phyloP scores from a whole-genome alignment of 2,888 invertebrate genomes.

The Dorcus hopei region DNA sequence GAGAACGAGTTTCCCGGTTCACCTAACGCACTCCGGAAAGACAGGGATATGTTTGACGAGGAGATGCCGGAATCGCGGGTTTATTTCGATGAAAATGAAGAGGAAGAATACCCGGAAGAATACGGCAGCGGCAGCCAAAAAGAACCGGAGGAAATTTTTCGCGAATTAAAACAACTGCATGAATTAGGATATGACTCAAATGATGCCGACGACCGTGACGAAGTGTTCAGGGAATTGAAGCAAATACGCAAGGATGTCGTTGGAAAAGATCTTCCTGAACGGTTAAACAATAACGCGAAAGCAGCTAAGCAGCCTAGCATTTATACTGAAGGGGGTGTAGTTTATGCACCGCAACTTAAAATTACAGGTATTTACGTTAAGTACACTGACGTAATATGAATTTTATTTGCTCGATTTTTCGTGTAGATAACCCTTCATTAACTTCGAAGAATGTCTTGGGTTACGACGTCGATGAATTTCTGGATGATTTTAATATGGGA shows the following conservation, averaged over 20 bases:
- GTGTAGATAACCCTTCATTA: background rate
- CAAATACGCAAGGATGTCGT: conserved; percentile 15
- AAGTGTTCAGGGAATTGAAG: conserved; percentile 23
- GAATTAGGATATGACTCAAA: conserved; percentile 13
- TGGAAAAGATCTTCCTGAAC: conserved; percentile 19
- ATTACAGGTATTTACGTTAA: conserved; percentile 21
- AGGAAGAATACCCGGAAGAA: conserved; percentile 41
- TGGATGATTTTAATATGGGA: conserved; percentile 66
- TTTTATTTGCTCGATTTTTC: background rate
- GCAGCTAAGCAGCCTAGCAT: conserved; percentile 41
- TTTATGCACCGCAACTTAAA: conserved; percentile 49
- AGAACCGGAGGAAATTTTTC: conserved; percentile 25
- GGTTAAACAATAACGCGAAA: conserved; percentile 20
- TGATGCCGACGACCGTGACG: conserved; percentile 17
- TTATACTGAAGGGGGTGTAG: conserved; percentile 63
- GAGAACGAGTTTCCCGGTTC: conserved; percentile 41
- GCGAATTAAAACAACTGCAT: conserved; percentile 25
- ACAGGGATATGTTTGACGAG: conserved; percentile 36
- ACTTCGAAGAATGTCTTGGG: background rate
- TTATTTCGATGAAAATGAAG: conserved; percentile 56
- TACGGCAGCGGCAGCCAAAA: conserved; percentile 40
- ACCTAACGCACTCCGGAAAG: conserved; percentile 50
- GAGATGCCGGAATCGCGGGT: conserved; percentile 55
- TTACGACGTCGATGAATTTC: conserved; percentile 56
- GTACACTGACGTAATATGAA: background rate